Evolutionary conservation across 2,888 invertebrate species (phyloP), one percentile per base, ranked within the genome.

Genomic region (Stegophylla sp.): DNA sequence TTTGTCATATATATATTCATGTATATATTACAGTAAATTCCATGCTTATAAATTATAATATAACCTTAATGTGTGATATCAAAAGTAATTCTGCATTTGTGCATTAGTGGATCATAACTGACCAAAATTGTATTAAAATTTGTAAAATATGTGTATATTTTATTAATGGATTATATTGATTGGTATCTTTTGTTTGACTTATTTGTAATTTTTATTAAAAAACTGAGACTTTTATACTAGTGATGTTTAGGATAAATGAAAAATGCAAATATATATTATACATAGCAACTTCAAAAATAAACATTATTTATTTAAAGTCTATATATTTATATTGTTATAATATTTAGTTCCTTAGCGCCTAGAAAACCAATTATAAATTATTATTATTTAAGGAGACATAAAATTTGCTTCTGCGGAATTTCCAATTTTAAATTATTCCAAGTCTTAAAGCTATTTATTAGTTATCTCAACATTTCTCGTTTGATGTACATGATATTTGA

Each of bases 291-390:
- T 23, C 7, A 45, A 7, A 43, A 41, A 41, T 41, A 23, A 53
- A 51, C 15, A 63, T 64, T 10, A 48, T 51, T 45, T 63, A 34
- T 63, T 74, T 63, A 23, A 28, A 26, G 3, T 43, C 23, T 45
- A 9, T 66, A 26, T 53, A 26, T 51, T 53, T 64, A 75, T 41
- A 34, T 53, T 15, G 23, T 56, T 26, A 75, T 43, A 0, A 56
- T 53, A 4, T 41, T 4, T 66, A 66, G 75, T 76, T 76, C 75
- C 66, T 76, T 66, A 66, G 53, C 7, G 3, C n/a, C 43, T 53
- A 41, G n/a, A 48, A 34, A 28, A 28, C 34, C 34, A 34, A 69
- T 51, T 2, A 51, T n/a, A 17, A 28, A 28, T 48, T 48, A 17
- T 45, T 69, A 23, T 53, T 34, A 1, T 41, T 20, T 69, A 69